These are phyloP conservation scores for Mellivora capensis DNA, from an alignment of 2,113 vertebrate species.

Conservation along the genomic window DNA sequence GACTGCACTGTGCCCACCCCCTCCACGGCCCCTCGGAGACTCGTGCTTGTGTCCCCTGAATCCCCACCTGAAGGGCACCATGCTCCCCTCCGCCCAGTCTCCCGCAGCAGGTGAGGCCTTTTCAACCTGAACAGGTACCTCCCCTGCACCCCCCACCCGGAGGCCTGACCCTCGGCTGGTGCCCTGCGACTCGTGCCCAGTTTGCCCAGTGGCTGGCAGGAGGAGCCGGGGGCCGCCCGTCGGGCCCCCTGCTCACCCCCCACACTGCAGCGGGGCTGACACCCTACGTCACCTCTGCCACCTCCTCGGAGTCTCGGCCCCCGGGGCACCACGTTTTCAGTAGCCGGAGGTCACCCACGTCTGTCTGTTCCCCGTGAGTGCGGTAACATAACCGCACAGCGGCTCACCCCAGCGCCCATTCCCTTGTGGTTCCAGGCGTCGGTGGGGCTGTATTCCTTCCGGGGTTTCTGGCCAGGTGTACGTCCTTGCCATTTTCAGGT, in stretches of 20 bases:
- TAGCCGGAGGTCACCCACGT: not conserved
- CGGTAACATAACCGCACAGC: not conserved
- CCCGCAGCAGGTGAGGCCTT: not conserved
- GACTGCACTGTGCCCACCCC: not conserved
- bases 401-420: no score
- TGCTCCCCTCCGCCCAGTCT: not conserved
- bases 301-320: not conserved
- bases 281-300: not conserved
- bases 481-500: not conserved
- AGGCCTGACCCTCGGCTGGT: not conserved
- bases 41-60: not conserved
- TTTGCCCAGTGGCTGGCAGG: not conserved
- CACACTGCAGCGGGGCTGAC: not conserved
- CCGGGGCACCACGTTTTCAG: no score
- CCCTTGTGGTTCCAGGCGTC: rapidly evolving
- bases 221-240: not conserved
- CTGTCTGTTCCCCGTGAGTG: rapidly evolving
- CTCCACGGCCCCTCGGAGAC: not conserved
- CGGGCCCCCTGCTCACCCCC: not conserved
- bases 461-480: not conserved
- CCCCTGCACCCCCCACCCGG: not conserved
- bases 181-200: not conserved
- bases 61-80: not conserved
- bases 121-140: not conserved
- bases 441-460: not conserved